Evolutionary conservation across 2,797 vertebrate species (phyloP).

Genomic region (Enteromius mattozi): DNA sequence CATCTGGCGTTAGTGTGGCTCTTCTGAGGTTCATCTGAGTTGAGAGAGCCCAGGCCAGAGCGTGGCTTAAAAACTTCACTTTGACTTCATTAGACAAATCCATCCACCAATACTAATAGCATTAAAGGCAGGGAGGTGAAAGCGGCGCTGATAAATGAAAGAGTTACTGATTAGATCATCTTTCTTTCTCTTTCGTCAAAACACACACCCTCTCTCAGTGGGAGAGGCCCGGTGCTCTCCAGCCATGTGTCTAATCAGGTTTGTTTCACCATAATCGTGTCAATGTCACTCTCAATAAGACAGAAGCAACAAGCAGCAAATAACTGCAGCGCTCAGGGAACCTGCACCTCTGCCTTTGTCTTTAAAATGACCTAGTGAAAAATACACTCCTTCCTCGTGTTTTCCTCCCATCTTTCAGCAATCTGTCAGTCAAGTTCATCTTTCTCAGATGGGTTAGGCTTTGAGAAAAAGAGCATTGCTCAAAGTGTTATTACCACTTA

Average conservation of each 20-base stretch:
- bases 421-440: conserved; percentile 31
- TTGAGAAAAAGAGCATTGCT: neutral
- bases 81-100: conserved; percentile 85
- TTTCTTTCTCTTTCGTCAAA: conserved; percentile 34
- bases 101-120: conserved; percentile 80
- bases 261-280: conserved; percentile 84
- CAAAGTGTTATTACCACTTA: neutral
- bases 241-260: conserved; percentile 82
- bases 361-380: conserved; percentile 70
- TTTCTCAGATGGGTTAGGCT: conserved; percentile 19
- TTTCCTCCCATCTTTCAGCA: conserved; percentile 24
- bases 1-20: neutral
- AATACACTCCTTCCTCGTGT: neutral
- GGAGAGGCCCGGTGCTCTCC: conserved; percentile 66
- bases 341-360: conserved; percentile 63
- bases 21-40: neutral
- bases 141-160: conserved; percentile 79
- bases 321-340: conserved; percentile 73
- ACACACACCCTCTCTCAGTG: conserved; percentile 44
- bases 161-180: conserved; percentile 84
- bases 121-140: conserved; percentile 78
- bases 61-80: conserved; percentile 69
- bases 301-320: conserved; percentile 83
- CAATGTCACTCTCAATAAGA: conserved; percentile 88
- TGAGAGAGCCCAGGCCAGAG: conserved; percentile 33